phyloP scores from a whole-genome alignment of 2,888 invertebrate species.

The Erebia ligea region DNA sequence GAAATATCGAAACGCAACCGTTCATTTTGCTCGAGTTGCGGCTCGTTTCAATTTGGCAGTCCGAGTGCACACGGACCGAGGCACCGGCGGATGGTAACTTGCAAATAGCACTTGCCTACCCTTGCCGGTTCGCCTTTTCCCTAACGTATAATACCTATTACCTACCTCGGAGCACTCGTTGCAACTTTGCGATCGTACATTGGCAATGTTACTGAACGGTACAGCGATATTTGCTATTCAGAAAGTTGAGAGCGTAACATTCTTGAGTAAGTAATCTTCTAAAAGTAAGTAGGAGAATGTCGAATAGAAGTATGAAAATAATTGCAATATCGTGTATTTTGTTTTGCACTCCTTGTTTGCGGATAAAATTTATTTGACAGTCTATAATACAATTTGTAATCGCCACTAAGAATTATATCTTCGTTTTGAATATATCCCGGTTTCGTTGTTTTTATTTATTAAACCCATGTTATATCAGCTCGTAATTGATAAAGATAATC shows the following conservation, averaged over 20 bases:
- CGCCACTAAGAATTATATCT: too few species aligned
- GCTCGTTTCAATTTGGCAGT: conserved; percentile 73
- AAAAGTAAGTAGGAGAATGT: neutral
- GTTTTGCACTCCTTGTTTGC: neutral
- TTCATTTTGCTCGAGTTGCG: conserved; percentile 67
- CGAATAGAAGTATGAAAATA: neutral
- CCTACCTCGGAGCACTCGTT: conserved; percentile 54
- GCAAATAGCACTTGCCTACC: conserved; percentile 73
- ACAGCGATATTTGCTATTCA: conserved; percentile 44
- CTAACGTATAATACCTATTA: conserved; percentile 50
- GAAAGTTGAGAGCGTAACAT: conserved; percentile 38
- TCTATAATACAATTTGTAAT: neutral
- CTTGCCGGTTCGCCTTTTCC: conserved; percentile 55
- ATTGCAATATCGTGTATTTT: conserved; percentile 2
- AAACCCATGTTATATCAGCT: too few species aligned
- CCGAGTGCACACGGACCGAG: conserved; percentile 59
- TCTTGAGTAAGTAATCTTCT: conserved; percentile 10
- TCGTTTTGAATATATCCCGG: too few species aligned
- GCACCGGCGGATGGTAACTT: conserved; percentile 64
- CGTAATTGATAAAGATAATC: too few species aligned
- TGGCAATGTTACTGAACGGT: conserved; percentile 47
- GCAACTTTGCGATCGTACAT: conserved; percentile 51
- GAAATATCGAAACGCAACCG: conserved; percentile 57
- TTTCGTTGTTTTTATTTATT: too few species aligned
- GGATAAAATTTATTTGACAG: neutral